Evolutionary conservation across 2,113 vertebrate genomes (phyloP).

Genomic region (Australoheros scitulus): DNA sequence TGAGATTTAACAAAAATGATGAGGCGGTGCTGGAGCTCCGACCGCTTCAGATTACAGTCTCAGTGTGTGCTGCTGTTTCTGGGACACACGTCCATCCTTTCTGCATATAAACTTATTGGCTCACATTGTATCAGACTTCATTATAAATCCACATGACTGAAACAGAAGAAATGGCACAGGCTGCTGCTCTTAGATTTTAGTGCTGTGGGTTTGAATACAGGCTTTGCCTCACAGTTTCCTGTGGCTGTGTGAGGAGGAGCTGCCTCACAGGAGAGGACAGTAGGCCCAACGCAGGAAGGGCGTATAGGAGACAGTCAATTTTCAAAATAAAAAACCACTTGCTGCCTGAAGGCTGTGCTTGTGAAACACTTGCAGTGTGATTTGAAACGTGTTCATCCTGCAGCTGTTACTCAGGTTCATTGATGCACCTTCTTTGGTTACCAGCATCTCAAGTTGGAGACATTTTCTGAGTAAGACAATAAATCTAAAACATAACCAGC

Average conservation of each 20-base stretch:
- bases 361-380: not conserved
- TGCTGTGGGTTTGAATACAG: too few relatives aligned
- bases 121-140: too few relatives aligned
- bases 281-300: not conserved
- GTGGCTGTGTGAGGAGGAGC: too few relatives aligned
- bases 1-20: accelerated
- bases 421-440: not conserved
- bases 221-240: too few relatives aligned
- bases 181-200: accelerated
- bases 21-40: accelerated
- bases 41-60: not conserved
- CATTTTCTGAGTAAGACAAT: not conserved
- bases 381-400: too few relatives aligned
- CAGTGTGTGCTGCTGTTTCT: not conserved
- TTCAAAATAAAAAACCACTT: not conserved
- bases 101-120: too few relatives aligned
- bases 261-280: accelerated
- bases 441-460: not conserved
- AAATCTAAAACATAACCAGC: not conserved
- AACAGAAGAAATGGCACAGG: accelerated
- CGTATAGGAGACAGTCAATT: not conserved
- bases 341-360: not conserved
- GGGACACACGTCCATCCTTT: too few relatives aligned
- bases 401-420: too few relatives aligned
- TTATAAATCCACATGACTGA: too few relatives aligned